These are phyloP conservation scores for Danio rerio DNA, from an alignment of 2,113 vertebrate species.

Conservation along the genomic window GRCz12tu NC_133183.1:10808001-10808500, in stretches of 20 bases:
- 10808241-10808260: constrained; percentile 61
- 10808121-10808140: background rate
- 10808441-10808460: constrained; percentile 21
- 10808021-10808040: too few species aligned
- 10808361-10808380: background rate
- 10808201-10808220: constrained; percentile 56
- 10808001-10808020: too few species aligned
- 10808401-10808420: constrained; percentile 49
- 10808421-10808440: constrained; percentile 24
- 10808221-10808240: constrained; percentile 37
- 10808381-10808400: background rate
- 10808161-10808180: background rate
- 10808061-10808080: background rate
- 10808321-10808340: constrained; percentile 51
- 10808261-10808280: constrained; percentile 57
- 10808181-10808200: constrained; percentile 37
- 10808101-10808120: background rate
- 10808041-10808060: background rate
- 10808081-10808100: too few species aligned
- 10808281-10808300: constrained; percentile 48
- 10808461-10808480: constrained; percentile 20
- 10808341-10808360: constrained; percentile 21
- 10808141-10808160: background rate
- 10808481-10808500: constrained; percentile 19
- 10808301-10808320: constrained; percentile 41